Base-by-base conservation (phyloP, 2,888 invertebrate species). In the Pseudococcus longispinus region DNA sequence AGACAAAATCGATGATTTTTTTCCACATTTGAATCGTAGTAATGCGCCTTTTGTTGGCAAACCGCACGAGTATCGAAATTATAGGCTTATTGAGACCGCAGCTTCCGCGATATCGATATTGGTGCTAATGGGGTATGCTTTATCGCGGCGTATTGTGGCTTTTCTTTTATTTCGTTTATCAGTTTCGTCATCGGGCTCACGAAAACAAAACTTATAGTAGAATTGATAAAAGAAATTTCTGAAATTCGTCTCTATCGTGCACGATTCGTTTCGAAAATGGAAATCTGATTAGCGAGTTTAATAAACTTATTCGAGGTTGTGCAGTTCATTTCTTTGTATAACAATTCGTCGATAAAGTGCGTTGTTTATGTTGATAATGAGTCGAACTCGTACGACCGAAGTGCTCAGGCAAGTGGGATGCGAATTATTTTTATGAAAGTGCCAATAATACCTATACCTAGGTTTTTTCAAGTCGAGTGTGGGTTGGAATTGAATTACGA, bases 201-300 rank as follows among this genome's bases (percentile, higher is more conserved):
- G 23, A 60, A 23, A 60, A 60, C 20, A 20, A 60, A 23, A 60
- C 8, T 37, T 37, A 60, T n/a, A 4, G 13, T 20, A 60, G 60
- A 60, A 23, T 60, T 60, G 60, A 60, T 60, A 60, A 60, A 70
- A 29, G 5, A 8, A 70, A 70, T 23, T 60, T 70, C 29, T 3
- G 29, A 70, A 70, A 70, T 70, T 70, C 70, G 70, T 70, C 5
- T 6, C 9, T 8, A 26, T 2, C 26, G 26, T 65, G 37, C 37
- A 65, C 65, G 26, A 18, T 55, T 5, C 65, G 29, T 70, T 60
- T 60, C 18, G 29, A 29, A 70, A 70, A 70, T 70, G 29, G 15
- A 70, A 70, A 70, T 70, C 70, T 70, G 70, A 70, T 70, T 70
- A 70, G 70, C 70, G 70, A 70, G 70, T 70, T 26, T 70, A 70